Percentiles rank a stretch among this genome's conserved stretches.
These are phyloP conservation scores for Pristionchus exspectatus DNA, from an alignment of 2,888 invertebrate species.

Conservation along the genomic window DNA sequence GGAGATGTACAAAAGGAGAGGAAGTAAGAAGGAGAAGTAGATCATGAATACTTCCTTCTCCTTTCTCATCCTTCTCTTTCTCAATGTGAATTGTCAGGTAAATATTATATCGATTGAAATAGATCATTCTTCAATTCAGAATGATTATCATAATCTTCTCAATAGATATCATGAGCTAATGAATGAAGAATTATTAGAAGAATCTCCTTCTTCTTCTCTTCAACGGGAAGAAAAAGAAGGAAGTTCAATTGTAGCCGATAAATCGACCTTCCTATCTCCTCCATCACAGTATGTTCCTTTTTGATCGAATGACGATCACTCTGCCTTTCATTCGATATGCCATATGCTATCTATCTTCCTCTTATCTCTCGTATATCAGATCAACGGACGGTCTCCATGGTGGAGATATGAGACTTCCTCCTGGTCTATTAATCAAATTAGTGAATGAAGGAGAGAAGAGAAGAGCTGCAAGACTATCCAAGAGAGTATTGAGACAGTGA, in stretches of 20 bases:
- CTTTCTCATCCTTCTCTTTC: slow-evolving; percentile 5
- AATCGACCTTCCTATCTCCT: not conserved
- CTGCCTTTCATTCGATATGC: not conserved
- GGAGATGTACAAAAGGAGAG: slow-evolving; percentile 3
- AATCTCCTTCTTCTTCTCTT: not conserved
- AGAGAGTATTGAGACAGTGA: not conserved
- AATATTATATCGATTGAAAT: not conserved
- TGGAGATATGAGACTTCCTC: slow-evolving; percentile 41
- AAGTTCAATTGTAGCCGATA: not conserved
- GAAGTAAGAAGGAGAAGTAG: not conserved
- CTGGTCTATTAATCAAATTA: not conserved
- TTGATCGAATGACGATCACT: slow-evolving; percentile 14
- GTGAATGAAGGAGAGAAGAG: slow-evolving; percentile 13
- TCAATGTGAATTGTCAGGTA: not conserved
- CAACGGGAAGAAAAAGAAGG: slow-evolving; percentile 2
- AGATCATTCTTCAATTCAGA: not conserved
- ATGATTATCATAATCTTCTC: slow-evolving; percentile 29
- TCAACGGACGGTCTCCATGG: not conserved
- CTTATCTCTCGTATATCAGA: not conserved
- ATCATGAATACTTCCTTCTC: slow-evolving; percentile 13
- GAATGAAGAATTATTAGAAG: slow-evolving; percentile 1
- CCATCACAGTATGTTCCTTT: not conserved
- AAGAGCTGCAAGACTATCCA: slow-evolving; percentile 4
- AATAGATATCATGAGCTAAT: slow-evolving; percentile 36
- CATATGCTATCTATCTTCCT: not conserved